phyloP scores from a whole-genome alignment of 2,797 vertebrate genomes.

The Lophotriccus pileatus region DNA sequence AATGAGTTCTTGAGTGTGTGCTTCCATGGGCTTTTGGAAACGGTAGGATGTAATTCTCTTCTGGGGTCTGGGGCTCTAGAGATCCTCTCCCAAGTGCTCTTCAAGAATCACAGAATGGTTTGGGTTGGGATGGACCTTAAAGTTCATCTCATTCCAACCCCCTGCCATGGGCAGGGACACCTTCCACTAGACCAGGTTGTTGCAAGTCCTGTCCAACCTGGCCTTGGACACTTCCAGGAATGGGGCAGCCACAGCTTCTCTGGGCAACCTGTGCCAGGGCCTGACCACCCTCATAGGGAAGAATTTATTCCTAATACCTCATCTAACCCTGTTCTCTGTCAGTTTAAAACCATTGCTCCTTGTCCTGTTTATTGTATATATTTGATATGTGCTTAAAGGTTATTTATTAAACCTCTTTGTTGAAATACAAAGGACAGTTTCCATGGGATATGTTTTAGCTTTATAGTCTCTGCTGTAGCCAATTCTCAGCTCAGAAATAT shows the following conservation, averaged over 20 bases:
- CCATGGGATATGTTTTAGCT: not conserved
- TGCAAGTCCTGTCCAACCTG: fast-evolving
- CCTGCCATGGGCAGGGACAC: not conserved
- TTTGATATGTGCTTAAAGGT: not conserved
- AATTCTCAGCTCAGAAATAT: not conserved
- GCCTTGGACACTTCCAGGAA: fast-evolving
- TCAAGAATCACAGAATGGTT: not conserved
- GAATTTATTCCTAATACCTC: not conserved
- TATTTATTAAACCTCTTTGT: not conserved
- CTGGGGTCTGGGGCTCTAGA: not conserved
- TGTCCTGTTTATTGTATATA: not conserved
- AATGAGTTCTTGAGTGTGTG: not conserved
- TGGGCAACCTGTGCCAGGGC: not conserved
- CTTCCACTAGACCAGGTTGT: fast-evolving
- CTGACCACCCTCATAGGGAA: fast-evolving
- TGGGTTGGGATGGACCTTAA: not conserved
- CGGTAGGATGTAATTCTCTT: not conserved
- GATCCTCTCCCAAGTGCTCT: not conserved
- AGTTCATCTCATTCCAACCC: fast-evolving
- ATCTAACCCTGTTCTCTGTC: not conserved
- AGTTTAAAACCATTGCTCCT: not conserved
- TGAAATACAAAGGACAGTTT: not conserved
- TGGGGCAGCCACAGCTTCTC: not conserved
- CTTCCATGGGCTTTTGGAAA: not conserved
- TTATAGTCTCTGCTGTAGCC: not conserved